Evolutionary conservation across 2,888 invertebrate genomes (phyloP).

Genomic region (Rhimphoctona megacephalus): DNA sequence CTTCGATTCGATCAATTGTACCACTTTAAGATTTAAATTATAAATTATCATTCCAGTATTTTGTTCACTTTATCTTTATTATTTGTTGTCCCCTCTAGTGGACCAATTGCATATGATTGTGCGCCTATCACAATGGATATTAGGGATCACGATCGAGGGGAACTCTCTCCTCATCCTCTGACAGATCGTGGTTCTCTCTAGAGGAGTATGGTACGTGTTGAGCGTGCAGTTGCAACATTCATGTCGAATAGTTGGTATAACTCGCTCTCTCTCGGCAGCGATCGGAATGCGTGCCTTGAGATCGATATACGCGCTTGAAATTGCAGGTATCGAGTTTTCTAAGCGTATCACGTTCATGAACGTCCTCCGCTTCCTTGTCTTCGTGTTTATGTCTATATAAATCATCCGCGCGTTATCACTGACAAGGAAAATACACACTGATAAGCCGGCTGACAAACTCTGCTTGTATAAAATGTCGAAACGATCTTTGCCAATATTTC

Average conservation of each 20-base stretch:
- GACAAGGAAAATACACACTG: slow-evolving; percentile 21
- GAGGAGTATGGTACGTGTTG: slow-evolving; percentile 41
- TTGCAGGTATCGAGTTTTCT: slow-evolving; percentile 50
- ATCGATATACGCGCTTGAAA: slow-evolving; percentile 59
- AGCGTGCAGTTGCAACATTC: slow-evolving; percentile 53
- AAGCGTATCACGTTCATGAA: slow-evolving; percentile 58
- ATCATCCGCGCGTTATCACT: background rate
- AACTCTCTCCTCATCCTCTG: background rate
- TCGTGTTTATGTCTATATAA: background rate
- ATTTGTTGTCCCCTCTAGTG: background rate
- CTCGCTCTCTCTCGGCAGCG: slow-evolving; percentile 23
- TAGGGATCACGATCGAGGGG: slow-evolving; percentile 10
- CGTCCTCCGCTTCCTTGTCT: slow-evolving; percentile 21
- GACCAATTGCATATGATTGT: slow-evolving; percentile 2
- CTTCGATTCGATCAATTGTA: background rate
- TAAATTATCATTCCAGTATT: background rate
- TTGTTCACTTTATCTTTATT: background rate
- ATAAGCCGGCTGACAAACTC: slow-evolving; percentile 10
- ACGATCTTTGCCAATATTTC: background rate
- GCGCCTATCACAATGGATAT: background rate
- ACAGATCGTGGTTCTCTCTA: background rate
- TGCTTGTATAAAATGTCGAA: background rate
- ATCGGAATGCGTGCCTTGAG: slow-evolving; percentile 37
- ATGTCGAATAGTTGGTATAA: slow-evolving; percentile 41
- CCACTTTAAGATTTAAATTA: background rate